A percentile compares a stretch with the other conserved stretches of the same genome.
These are phyloP conservation scores for Acanthosoma haemorrhoidale DNA, from an alignment of 2,888 invertebrate genomes.

Conservation along the genomic window DNA sequence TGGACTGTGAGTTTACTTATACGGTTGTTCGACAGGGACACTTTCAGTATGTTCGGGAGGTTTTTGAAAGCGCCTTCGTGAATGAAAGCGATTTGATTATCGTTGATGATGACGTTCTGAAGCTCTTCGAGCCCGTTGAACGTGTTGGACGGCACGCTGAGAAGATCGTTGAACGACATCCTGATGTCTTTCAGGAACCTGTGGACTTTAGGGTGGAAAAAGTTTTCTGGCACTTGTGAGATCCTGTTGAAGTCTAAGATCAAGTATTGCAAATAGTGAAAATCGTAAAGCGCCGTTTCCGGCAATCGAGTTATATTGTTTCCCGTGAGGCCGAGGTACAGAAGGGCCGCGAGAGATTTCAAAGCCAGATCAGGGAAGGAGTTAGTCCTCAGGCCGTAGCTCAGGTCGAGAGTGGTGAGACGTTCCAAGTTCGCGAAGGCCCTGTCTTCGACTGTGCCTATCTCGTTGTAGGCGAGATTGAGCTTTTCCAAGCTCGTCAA, in stretches of 20 bases:
- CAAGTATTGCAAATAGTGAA: slow-evolving; percentile 67
- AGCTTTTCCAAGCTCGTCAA: slow-evolving; percentile 75
- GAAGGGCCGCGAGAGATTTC: slow-evolving; percentile 66
- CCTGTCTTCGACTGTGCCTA: slow-evolving; percentile 72
- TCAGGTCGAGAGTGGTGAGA: slow-evolving; percentile 75
- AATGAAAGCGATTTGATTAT: slow-evolving; percentile 67
- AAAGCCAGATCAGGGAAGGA: slow-evolving; percentile 71
- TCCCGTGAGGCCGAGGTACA: slow-evolving; percentile 80
- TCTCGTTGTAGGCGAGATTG: slow-evolving; percentile 83
- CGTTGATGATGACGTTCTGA: slow-evolving; percentile 70
- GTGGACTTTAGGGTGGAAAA: slow-evolving; percentile 65
- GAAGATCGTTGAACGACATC: slow-evolving; percentile 73
- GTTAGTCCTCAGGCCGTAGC: slow-evolving; percentile 72
- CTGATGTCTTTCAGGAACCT: slow-evolving; percentile 72
- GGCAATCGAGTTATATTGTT: slow-evolving; percentile 73
- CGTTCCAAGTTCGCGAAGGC: slow-evolving; percentile 71
- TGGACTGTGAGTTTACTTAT: slow-evolving; percentile 65
- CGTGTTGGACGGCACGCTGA: slow-evolving; percentile 59
- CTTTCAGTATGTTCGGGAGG: slow-evolving; percentile 69
- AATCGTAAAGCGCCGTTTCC: slow-evolving; percentile 61
- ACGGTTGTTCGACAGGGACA: slow-evolving; percentile 77
- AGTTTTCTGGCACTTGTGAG: slow-evolving; percentile 60
- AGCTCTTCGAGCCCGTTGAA: slow-evolving; percentile 68
- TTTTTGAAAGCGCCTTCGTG: slow-evolving; percentile 68
- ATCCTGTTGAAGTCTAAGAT: slow-evolving; percentile 83